Base-by-base conservation (phyloP, 2,797 vertebrate genomes). In the Smutsia temminckii region DNA sequence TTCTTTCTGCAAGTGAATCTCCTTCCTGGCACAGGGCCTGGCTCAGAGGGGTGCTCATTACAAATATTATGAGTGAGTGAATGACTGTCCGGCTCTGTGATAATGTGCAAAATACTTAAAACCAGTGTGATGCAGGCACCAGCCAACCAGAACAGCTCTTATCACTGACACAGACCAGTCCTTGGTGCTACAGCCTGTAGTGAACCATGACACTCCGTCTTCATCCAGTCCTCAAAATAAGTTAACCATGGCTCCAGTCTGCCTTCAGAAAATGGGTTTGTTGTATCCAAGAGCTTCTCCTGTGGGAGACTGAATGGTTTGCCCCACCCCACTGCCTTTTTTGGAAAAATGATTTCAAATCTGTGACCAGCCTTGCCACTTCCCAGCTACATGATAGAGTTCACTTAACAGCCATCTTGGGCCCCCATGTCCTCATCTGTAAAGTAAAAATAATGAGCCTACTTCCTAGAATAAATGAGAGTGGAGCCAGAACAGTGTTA, bases 311-410 rank as follows among this genome's bases (percentile, higher is more conserved):
- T 27, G 32, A 68, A n/a, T 72, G 69, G 51, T 55, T 63, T 16
- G 29, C 80, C 32, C 78, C n/a, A 34, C 20, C 8, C 61, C 29
- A 12, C 13, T 66, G 23, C 11, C 55, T 14, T 63, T 84, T 66
- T 25, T 64, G 46, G 85, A 37, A 55, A 93, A 90, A 63, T 17
- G 0, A 17, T 89, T 91, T 94, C 23, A 53, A 74, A 66, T 27
- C 42, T 25, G 0, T 42, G 57, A 29, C 37, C 3, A 13, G 53
- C 37, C 68, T 29, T 46, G n/a, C 57, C 1, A 0, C 29, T 32
- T 51, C 49, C n/a, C 32, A n/a, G 72, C 72, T 75, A 4, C 20
- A 4, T n/a, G 32, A 46, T 12, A 69, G 69, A 86, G 20, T 59
- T 59, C 25, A 25, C 46, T 34, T 32, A n/a, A 3, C 14, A 64